Conservation (phyloP, 2,888 invertebrate species). For the Falcaria lacertinaria region DNA sequence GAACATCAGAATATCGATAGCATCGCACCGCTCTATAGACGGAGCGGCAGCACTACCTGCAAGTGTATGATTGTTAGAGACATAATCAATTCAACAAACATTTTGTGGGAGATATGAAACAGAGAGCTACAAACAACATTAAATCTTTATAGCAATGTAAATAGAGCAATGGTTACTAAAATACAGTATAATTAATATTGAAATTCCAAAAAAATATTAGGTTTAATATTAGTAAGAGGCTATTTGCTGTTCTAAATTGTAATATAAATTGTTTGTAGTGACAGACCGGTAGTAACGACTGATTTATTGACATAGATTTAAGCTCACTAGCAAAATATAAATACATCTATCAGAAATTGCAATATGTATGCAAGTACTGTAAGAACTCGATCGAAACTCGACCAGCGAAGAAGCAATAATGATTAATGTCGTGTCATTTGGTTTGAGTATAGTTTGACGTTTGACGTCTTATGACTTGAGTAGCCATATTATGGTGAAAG, state of each 20-base stretch:
- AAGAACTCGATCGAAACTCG: not conserved
- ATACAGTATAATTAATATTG: not conserved
- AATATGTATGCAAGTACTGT: not conserved
- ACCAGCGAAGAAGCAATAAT: slow-evolving; percentile 10
- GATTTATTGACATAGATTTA: not conserved
- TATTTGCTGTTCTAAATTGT: not conserved
- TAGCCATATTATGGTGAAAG: not conserved
- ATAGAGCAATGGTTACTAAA: not conserved
- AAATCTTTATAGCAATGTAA: too few relatives aligned
- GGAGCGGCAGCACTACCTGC: too few relatives aligned
- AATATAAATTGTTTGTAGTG: not conserved
- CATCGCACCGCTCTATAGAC: too few relatives aligned
- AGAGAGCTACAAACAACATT: too few relatives aligned
- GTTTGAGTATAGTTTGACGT: not conserved
- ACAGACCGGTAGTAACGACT: not conserved
- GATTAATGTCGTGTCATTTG: slow-evolving; percentile 5
- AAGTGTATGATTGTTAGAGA: too few relatives aligned
- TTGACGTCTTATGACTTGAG: not conserved
- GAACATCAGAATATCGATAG: too few relatives aligned
- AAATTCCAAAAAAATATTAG: not conserved
- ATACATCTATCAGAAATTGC: too few relatives aligned
- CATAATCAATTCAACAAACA: too few relatives aligned
- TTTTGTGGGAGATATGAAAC: too few relatives aligned
- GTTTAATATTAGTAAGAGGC: not conserved
- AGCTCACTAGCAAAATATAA: not conserved